A percentile compares a stretch with the other conserved stretches of the same genome.
Evolutionary conservation across 2,888 invertebrate species (phyloP).

Genomic region (Strigamia transsilvanica): DNA sequence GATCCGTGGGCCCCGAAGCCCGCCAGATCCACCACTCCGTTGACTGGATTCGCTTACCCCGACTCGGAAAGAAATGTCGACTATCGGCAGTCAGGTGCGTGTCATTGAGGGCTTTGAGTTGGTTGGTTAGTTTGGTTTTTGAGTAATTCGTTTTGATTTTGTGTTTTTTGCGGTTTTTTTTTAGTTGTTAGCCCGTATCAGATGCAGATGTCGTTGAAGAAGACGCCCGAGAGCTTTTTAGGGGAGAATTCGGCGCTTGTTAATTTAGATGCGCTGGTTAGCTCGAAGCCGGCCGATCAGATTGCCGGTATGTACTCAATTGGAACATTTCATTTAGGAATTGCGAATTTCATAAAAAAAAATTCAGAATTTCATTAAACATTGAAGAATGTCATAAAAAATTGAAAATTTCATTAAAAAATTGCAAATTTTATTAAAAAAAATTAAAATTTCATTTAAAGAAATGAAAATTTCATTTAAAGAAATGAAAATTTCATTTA

Average conservation of each 20-base stretch:
- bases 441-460: too few relatives aligned
- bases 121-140: too few relatives aligned
- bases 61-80: neutral
- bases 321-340: too few relatives aligned
- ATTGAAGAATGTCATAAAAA: too few relatives aligned
- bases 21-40: conserved; percentile 58
- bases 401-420: too few relatives aligned
- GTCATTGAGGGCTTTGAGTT: too few relatives aligned
- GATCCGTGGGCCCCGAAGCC: conserved; percentile 61
- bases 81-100: neutral
- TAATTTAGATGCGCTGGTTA: conserved; percentile 95
- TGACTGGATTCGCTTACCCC: conserved; percentile 57
- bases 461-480: too few relatives aligned
- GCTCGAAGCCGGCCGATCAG: conserved; percentile 63
- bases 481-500: too few relatives aligned
- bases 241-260: conserved; percentile 97
- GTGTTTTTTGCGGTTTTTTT: neutral
- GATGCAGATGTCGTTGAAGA: conserved; percentile 69
- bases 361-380: too few relatives aligned
- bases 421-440: too few relatives aligned
- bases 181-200: conserved; percentile 66
- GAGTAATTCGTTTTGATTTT: too few relatives aligned
- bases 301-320: conserved; percentile 19
- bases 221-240: conserved; percentile 94
- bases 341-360: too few relatives aligned